Conservation (phyloP, 2,113 vertebrate genomes). For the Telmatochromis brichardi region DNA sequence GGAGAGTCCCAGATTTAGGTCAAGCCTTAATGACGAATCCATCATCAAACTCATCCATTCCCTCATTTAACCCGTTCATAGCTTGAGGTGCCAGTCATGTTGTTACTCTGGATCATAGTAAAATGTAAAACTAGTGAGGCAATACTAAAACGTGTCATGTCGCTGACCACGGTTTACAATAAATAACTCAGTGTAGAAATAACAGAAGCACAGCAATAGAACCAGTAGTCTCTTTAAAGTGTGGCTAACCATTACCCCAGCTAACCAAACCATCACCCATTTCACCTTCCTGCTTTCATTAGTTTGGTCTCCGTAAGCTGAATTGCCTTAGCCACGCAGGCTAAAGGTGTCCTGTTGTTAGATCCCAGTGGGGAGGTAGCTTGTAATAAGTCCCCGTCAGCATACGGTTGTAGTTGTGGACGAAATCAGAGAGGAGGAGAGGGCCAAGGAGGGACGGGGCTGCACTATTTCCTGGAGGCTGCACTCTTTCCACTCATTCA, state of each 20-base stretch:
- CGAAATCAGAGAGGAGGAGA: slow-evolving; percentile 18
- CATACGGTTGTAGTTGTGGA: slow-evolving; percentile 57
- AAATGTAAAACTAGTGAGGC: not conserved
- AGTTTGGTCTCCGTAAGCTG: not conserved
- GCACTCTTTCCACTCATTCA: slow-evolving; percentile 33
- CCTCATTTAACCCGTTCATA: not conserved
- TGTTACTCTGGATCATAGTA: not conserved
- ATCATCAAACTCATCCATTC: not conserved
- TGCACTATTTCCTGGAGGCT: slow-evolving; percentile 39
- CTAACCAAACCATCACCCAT: slow-evolving; percentile 25
- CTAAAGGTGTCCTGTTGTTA: not conserved
- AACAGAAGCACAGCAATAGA: not conserved
- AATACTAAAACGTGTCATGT: not conserved
- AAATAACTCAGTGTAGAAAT: not conserved
- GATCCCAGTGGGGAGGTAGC: not conserved
- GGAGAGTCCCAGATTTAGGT: slow-evolving; percentile 6
- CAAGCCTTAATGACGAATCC: not conserved
- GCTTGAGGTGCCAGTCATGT: not conserved
- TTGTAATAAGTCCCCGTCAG: not conserved
- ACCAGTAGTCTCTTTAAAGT: not conserved
- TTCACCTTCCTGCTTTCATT: not conserved
- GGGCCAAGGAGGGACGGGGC: slow-evolving; percentile 37
- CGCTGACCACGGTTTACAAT: not conserved
- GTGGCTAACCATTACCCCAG: not conserved
- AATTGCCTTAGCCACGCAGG: not conserved